phyloP scores from a whole-genome alignment of 2,797 vertebrate genomes.

The Octomys mimax region DNA sequence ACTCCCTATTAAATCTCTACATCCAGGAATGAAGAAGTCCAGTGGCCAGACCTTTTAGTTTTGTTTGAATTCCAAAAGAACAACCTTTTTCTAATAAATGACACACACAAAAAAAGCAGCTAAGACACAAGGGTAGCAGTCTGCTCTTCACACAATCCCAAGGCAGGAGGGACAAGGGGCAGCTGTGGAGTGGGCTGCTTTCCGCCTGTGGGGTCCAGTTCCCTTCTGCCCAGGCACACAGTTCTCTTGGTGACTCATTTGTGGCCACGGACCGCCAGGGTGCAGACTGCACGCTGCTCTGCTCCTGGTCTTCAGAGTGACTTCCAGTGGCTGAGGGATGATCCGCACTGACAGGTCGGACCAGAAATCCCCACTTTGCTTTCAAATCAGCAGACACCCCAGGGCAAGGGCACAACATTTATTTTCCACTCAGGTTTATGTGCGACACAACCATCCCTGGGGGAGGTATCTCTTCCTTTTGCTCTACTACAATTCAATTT shows the following conservation, averaged over 20 bases:
- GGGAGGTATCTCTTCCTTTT: neutral
- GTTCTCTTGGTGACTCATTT: neutral
- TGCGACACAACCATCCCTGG: neutral
- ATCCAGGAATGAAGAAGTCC: neutral
- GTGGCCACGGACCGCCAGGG: rapidly evolving
- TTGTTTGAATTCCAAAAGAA: neutral
- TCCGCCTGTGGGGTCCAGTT: rapidly evolving
- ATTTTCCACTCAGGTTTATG: conserved; percentile 62
- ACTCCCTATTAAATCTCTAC: neutral
- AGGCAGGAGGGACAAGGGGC: too few relatives aligned
- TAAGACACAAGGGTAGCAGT: neutral
- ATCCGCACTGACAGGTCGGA: conserved; percentile 59
- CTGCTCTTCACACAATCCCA: neutral
- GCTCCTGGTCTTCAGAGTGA: conserved; percentile 17
- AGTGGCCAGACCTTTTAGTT: neutral
- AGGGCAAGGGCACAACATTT: neutral
- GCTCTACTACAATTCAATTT: conserved; percentile 69
- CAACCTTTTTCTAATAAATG: neutral
- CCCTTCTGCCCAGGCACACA: rapidly evolving
- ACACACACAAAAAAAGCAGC: too few relatives aligned
- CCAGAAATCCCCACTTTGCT: conserved; percentile 58
- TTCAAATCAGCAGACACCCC: neutral
- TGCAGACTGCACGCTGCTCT: neutral
- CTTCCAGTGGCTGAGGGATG: conserved; percentile 37
- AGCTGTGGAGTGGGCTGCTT: rapidly evolving